Base-by-base conservation (phyloP, 2,888 invertebrate species). In the Melikaiella ostensackeni region DNA sequence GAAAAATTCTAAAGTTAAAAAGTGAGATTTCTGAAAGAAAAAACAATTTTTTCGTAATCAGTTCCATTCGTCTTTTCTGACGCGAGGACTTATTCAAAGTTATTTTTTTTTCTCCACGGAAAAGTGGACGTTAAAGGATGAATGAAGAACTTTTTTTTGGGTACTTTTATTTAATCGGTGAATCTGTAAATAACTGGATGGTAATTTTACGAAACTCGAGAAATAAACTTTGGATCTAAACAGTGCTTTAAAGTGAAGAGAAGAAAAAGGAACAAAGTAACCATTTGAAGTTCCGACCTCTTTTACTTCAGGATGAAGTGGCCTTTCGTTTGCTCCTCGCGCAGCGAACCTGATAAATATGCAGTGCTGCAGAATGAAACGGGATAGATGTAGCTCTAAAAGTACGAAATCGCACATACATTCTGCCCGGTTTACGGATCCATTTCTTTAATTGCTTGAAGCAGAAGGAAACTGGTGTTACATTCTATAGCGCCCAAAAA, bases 261-360 rank as follows among this genome's bases (percentile, higher is more conserved):
- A 77, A 79, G 76, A 80, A 79, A 70, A 75, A 80, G 82, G 81
- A 84, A 81, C 80, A 78, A 79, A 77, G 77, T 82, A 83, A 83
- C 83, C 83, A 81, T 84, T 85, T 81, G 83, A 84, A 82, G 83
- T 83, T 82, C 80, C 74, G 76, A 80, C 80, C 79, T 75, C 77
- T 81, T 79, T 70, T 59, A 55, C 77, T 75, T 76, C 55, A 33
- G 76, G 76, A 81, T 81, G 81, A 83, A 82, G 79, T 82, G 81
- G 83, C 83, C 78, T 84, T 87, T 88, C 85, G 82, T 84, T 86
- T 83, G 80, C 80, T 84, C 78, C 81, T 83, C 81, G 81, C 79
- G 79, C 79, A 81, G 80, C 78, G 79, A 84, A 84, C 80, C 87
- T 88, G 84, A 90, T 90, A 89, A 89, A 90, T 90, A 90, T 90